A percentile compares a stretch with the other conserved stretches of the same genome.
phyloP scores from a whole-genome alignment of 2,888 invertebrate genomes.

The Cheilosia urbana region DNA sequence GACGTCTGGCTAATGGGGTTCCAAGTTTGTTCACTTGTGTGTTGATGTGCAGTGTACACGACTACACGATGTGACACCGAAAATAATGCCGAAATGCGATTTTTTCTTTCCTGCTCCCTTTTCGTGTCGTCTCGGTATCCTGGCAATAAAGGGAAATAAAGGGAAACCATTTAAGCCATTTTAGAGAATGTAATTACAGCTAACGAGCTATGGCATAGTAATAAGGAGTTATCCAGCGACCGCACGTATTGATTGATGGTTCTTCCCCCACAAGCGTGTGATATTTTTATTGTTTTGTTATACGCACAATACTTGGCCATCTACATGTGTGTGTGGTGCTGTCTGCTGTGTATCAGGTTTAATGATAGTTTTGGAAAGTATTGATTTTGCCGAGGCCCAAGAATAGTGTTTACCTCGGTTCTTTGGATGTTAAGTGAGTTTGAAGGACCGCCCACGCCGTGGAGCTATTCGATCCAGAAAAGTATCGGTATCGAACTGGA shows the following conservation, averaged over 20 bases:
- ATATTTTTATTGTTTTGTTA: slow-evolving; percentile 68
- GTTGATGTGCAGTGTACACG: slow-evolving; percentile 51
- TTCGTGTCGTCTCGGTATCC: background rate
- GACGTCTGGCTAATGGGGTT: slow-evolving; percentile 71
- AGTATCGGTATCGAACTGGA: slow-evolving; percentile 49
- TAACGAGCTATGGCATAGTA: slow-evolving; percentile 74
- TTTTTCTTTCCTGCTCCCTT: background rate
- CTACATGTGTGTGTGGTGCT: slow-evolving; percentile 13
- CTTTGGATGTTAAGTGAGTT: slow-evolving; percentile 57
- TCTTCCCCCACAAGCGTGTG: slow-evolving; percentile 47
- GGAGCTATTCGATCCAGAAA: slow-evolving; percentile 37
- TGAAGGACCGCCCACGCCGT: slow-evolving; percentile 53
- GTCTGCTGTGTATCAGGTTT: slow-evolving; percentile 25
- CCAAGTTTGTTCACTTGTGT: slow-evolving; percentile 50
- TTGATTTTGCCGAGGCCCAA: slow-evolving; percentile 56
- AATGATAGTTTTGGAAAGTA: slow-evolving; percentile 68
- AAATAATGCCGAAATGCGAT: slow-evolving; percentile 49
- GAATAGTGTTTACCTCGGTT: slow-evolving; percentile 43
- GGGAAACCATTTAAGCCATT: slow-evolving; percentile 70
- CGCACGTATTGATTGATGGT: slow-evolving; percentile 62
- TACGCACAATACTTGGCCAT: slow-evolving; percentile 41
- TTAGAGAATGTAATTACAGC: slow-evolving; percentile 72
- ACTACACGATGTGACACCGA: slow-evolving; percentile 11
- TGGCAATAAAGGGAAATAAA: slow-evolving; percentile 59
- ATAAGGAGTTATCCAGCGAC: slow-evolving; percentile 42